Conservation (phyloP, 2,797 vertebrate species). For the Enoplosus armatus region DNA sequence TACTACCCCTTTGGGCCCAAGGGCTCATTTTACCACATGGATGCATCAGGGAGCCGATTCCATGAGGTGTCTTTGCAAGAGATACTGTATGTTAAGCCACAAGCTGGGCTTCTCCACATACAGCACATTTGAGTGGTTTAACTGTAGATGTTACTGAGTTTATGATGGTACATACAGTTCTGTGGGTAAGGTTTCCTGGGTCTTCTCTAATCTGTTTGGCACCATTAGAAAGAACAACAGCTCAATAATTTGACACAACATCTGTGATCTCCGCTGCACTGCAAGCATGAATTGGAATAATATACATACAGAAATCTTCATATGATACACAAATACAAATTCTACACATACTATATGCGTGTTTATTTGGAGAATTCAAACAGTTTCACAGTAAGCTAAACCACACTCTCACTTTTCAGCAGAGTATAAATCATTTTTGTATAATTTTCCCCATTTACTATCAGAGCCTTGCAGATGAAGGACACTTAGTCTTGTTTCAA, state of each 20-base stretch:
- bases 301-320: neutral
- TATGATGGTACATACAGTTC: neutral
- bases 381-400: slow-evolving; percentile 35
- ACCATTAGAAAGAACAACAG: neutral
- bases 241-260: slow-evolving; percentile 11
- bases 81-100: slow-evolving; percentile 17
- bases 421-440: slow-evolving; percentile 66
- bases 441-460: slow-evolving; percentile 64
- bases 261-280: neutral
- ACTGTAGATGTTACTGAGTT: slow-evolving; percentile 5
- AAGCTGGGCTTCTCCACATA: neutral
- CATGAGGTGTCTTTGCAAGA: slow-evolving; percentile 20
- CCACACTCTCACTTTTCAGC: slow-evolving; percentile 29
- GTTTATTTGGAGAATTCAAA: slow-evolving; percentile 17
- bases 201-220: slow-evolving; percentile 14
- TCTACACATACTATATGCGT: neutral
- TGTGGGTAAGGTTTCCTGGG: neutral
- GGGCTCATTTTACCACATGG: slow-evolving; percentile 42
- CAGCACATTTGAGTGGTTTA: neutral
- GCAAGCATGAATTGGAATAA: neutral
- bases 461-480: slow-evolving; percentile 72
- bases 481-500: slow-evolving; percentile 81
- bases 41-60: slow-evolving; percentile 14
- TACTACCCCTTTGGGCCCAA: slow-evolving; percentile 4
- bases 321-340: slow-evolving; percentile 9